These are phyloP conservation scores for Microctonus aethiopoides DNA, from an alignment of 2,888 invertebrate genomes.

Conservation along the genomic window DNA sequence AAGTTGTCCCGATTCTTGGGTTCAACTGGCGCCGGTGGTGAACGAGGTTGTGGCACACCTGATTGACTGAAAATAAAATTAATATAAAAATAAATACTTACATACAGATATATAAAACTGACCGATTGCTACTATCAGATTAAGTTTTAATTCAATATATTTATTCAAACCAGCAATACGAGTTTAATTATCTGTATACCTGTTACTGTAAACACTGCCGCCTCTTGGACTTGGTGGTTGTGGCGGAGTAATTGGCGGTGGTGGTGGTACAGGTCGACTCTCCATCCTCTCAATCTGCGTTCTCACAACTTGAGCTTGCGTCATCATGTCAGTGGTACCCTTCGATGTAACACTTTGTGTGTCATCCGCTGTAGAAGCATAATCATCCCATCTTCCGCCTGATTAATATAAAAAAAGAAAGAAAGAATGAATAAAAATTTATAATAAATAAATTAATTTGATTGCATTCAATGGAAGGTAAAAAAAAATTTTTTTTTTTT, in stretches of 20 bases:
- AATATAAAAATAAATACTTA: background rate
- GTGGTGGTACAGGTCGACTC: conserved; percentile 68
- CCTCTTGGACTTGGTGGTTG: conserved; percentile 67
- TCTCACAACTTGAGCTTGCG: conserved; percentile 66
- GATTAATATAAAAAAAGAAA: conserved; percentile 14
- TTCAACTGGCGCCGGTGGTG: conserved; percentile 76
- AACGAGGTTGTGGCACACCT: conserved; percentile 71
- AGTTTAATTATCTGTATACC: conserved; percentile 58
- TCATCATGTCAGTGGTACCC: conserved; percentile 66
- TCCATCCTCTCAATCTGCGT: conserved; percentile 74
- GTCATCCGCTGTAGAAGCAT: conserved; percentile 64
- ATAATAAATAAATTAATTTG: background rate
- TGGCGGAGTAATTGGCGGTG: conserved; percentile 71
- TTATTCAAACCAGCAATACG: conserved; percentile 5
- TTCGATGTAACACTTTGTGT: conserved; percentile 64
- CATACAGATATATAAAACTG: background rate
- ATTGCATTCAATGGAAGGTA: background rate
- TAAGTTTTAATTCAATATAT: background rate
- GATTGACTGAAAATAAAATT: conserved; percentile 59
- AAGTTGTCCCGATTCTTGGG: conserved; percentile 64
- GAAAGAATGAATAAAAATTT: background rate
- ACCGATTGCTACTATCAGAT: background rate
- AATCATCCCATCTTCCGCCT: conserved; percentile 66
- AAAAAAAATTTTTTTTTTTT: too few relatives aligned
- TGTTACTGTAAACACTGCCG: conserved; percentile 68